Evolutionary conservation across 1,140 invertebrate species (phyloP).

Genomic region (Aphelenchoides fujianensis): DNA sequence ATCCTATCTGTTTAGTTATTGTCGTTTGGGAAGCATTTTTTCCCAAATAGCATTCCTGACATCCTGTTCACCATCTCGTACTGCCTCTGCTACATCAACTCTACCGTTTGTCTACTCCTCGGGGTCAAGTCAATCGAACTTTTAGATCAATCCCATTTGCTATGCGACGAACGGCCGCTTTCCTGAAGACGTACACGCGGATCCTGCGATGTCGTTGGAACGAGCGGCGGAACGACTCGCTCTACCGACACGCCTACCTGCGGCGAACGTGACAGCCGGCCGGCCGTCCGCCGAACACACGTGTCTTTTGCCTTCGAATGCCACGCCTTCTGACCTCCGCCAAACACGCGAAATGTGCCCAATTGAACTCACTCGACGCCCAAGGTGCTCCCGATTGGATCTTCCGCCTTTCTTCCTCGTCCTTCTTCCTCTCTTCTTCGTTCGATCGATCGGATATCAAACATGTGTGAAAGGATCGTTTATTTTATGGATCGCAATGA

Average conservation of each 20-base stretch:
- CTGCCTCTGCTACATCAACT: slow-evolving; percentile 98
- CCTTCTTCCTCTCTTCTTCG: too few relatives aligned
- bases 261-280: background rate
- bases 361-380: background rate
- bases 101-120: slow-evolving; percentile 78
- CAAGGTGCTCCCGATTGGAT: background rate
- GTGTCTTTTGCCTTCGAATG: background rate
- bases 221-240: slow-evolving; percentile 30
- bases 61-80: slow-evolving; percentile 93
- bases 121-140: background rate
- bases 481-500: background rate
- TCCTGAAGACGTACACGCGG: slow-evolving; percentile 84
- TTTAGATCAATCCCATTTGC: slow-evolving; percentile 66
- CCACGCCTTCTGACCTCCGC: too few relatives aligned
- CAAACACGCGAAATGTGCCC: too few relatives aligned
- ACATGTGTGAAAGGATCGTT: too few relatives aligned
- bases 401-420: background rate
- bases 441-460: too few relatives aligned
- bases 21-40: slow-evolving; percentile 65
- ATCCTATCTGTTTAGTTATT: slow-evolving; percentile 60
- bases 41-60: slow-evolving; percentile 71
- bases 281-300: too few relatives aligned
- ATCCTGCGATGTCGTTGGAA: slow-evolving; percentile 86
- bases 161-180: slow-evolving; percentile 96
- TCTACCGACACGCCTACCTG: slow-evolving; percentile 32